Evolutionary conservation across 37 sponge, comb jelly and placozoan species (phyloP), one percentile per base, ranked within the genome.

Genomic region (Spongilla lacustris): DNA sequence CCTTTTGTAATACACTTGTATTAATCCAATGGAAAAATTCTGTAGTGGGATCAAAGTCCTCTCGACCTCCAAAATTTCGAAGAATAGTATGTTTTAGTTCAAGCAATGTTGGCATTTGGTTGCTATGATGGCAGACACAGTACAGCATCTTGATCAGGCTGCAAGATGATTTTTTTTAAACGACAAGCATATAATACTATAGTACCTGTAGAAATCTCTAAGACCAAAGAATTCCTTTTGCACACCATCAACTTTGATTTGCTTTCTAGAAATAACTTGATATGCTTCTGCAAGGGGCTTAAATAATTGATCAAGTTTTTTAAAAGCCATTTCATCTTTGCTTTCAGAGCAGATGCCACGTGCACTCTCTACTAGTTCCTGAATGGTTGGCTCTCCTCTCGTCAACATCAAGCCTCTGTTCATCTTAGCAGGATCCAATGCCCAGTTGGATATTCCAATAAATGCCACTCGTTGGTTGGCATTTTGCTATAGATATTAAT

Each of bases 61-160:
- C 83, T 67, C 19, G 33, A 25, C 93, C 93, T 27, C 87, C 84
- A 70, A 93, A 93, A 66, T 93, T 93, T 25, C 93, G 30, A 23
- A 36, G 35, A 21, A 93, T 69, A 35, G 90, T 87, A 89, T 89
- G 90, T 74, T 86, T 50, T 48, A 93, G 36, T 67, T 90, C 71
- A 10, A 22, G 17, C 30, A 5, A 17, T 36, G 75, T 82, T 31
- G 70, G 70, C 28, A 70, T 19, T 80, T 69, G 24, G 25, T 86
- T 66, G 36, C 25, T 74, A n/a, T 5, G 38, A 27, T 75, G 38
- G 72, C 81, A 72, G 37, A 89, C 22, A 38, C 81, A 86, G 50
- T 80, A 89, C 37, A 93, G 67, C 93, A 93, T 93, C 74, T 93
- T 93, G 49, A 93, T 81, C n/a, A 93, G 80, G 50, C 96, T 89